Conservation (phyloP, 2,888 invertebrate species). For the Callyntrura guangdongensis region DNA sequence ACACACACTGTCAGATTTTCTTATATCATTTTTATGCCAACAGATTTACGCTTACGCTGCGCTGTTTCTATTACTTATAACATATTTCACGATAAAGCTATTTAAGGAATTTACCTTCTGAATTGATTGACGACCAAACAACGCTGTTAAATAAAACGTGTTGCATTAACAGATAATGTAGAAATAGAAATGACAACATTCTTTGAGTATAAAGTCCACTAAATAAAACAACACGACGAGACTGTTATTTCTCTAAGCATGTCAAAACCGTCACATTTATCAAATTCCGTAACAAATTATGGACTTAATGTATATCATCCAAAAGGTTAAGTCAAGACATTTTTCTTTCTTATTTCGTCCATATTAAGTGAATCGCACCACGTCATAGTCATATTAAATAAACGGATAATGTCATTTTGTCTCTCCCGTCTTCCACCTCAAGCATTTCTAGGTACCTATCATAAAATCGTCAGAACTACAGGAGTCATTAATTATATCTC, state of each 20-base stretch:
- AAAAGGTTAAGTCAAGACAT: background rate
- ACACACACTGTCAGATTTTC: background rate
- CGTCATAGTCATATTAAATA: background rate
- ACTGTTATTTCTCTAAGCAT: slow-evolving; percentile 18
- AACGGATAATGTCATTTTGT: background rate
- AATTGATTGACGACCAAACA: background rate
- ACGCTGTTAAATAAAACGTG: background rate
- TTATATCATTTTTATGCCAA: no score
- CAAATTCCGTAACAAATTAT: background rate
- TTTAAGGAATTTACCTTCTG: slow-evolving; percentile 11
- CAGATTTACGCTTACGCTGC: background rate
- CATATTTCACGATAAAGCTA: background rate
- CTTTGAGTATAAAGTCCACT: background rate
- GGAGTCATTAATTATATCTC: background rate
- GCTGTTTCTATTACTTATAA: background rate
- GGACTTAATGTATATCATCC: background rate
- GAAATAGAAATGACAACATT: slow-evolving; percentile 40
- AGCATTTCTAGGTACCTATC: background rate
- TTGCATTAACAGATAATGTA: slow-evolving; percentile 29
- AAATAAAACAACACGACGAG: background rate
- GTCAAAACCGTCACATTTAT: slow-evolving; percentile 50
- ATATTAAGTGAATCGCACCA: background rate
- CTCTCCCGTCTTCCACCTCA: no score
- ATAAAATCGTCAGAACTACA: background rate
- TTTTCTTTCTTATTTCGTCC: background rate